A percentile compares a stretch with the other conserved stretches of the same genome.
phyloP scores from a whole-genome alignment of 2,888 invertebrate species.

The Athripsodes cinereus region DNA sequence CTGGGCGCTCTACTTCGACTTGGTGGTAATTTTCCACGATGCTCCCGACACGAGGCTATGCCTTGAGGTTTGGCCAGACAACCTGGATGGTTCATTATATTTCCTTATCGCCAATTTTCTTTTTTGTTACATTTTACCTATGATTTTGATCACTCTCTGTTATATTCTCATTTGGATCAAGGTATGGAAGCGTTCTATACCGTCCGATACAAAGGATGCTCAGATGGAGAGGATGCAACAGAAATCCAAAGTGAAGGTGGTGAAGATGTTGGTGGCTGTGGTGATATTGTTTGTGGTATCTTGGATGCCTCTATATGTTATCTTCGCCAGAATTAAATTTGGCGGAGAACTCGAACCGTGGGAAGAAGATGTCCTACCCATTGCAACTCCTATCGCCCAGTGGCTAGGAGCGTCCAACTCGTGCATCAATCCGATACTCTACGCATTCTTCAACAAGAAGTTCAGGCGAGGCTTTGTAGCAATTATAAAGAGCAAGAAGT shows the following conservation, averaged over 20 bases:
- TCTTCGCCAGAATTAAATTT: slow-evolving; percentile 81
- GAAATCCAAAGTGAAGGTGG: slow-evolving; percentile 89
- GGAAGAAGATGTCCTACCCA: slow-evolving; percentile 74
- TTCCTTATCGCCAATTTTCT: slow-evolving; percentile 85
- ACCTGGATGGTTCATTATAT: slow-evolving; percentile 74
- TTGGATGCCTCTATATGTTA: slow-evolving; percentile 88
- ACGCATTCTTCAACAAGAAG: slow-evolving; percentile 93
- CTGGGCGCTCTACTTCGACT: slow-evolving; percentile 86
- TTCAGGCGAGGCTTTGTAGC: slow-evolving; percentile 86
- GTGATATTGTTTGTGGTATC: slow-evolving; percentile 90
- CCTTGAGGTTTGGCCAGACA: slow-evolving; percentile 81
- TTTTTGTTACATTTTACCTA: slow-evolving; percentile 85
- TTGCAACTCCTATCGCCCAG: slow-evolving; percentile 82
- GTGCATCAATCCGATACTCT: slow-evolving; percentile 91
- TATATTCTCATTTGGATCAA: slow-evolving; percentile 90
- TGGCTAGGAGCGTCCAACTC: slow-evolving; percentile 93
- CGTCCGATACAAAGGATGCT: slow-evolving; percentile 85
- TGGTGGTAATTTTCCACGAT: slow-evolving; percentile 66
- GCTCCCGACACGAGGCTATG: slow-evolving; percentile 71
- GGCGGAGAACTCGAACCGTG: slow-evolving; percentile 68
- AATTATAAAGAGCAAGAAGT: slow-evolving; percentile 77
- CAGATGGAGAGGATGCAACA: slow-evolving; percentile 91
- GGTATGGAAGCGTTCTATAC: slow-evolving; percentile 82
- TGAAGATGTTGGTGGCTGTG: slow-evolving; percentile 90
- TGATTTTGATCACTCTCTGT: slow-evolving; percentile 85